phyloP scores from a whole-genome alignment of 2,797 vertebrate genomes.

The Chaetodon trifasciatus region DNA sequence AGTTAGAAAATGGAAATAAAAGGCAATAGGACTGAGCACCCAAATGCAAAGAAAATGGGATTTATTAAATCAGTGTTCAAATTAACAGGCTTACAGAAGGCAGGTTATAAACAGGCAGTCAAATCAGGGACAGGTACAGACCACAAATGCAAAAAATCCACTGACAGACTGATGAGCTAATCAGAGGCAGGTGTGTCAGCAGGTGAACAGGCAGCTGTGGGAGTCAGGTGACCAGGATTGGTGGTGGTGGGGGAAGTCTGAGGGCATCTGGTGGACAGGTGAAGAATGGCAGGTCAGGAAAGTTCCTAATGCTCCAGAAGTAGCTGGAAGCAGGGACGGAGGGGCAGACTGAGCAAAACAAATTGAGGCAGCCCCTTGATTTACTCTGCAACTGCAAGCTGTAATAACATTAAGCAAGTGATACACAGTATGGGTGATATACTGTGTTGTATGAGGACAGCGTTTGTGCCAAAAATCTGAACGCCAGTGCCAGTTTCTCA shows the following conservation, averaged over 20 bases:
- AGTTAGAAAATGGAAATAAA: background rate
- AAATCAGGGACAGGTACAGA: background rate
- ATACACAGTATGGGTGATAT: background rate
- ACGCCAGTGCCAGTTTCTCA: background rate
- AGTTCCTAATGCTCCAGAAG: background rate
- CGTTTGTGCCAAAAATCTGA: no score
- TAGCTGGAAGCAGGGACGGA: no score
- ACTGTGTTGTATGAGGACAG: background rate
- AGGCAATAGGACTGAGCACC: background rate
- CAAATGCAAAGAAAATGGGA: background rate
- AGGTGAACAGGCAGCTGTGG: background rate
- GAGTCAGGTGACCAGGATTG: constrained; percentile 9
- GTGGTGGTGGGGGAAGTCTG: background rate
- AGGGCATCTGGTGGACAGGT: constrained; percentile 5
- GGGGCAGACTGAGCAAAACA: background rate
- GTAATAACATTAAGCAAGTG: background rate
- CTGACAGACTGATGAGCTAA: background rate
- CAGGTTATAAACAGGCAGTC: background rate
- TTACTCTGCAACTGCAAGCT: background rate
- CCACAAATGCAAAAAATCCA: background rate
- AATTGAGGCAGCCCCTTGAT: background rate
- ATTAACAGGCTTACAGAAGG: background rate
- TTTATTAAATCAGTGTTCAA: background rate
- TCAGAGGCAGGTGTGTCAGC: background rate
- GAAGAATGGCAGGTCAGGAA: background rate